Percentiles rank a stretch among this genome's conserved stretches.
Evolutionary conservation across 2,113 vertebrate species (phyloP).

Genomic region (Nymphicus hollandicus): DNA sequence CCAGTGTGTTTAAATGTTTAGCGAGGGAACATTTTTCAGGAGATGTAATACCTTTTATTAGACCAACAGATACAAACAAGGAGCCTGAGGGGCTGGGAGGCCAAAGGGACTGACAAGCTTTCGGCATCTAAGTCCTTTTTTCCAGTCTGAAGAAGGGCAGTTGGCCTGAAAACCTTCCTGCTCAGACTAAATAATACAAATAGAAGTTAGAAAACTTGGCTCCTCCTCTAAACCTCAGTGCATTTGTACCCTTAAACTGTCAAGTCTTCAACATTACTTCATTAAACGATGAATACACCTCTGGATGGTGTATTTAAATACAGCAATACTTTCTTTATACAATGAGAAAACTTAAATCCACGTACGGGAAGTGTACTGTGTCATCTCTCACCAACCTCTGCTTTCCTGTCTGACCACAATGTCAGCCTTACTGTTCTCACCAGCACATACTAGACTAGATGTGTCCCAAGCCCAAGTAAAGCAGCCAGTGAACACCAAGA

Average conservation of each 20-base stretch:
- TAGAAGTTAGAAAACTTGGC: not conserved
- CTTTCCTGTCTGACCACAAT: not conserved
- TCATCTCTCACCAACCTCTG: not conserved
- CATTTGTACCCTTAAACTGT: not conserved
- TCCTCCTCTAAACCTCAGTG: not conserved
- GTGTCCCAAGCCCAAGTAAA: not conserved
- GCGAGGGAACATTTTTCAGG: conserved; percentile 30
- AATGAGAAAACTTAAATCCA: not conserved
- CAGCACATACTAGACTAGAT: not conserved
- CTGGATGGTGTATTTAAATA: not conserved
- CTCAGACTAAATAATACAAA: conserved; percentile 21
- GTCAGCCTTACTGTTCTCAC: not conserved
- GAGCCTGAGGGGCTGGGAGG: not conserved
- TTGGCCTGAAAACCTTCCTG: not conserved
- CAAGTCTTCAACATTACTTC: not conserved
- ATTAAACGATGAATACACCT: not conserved
- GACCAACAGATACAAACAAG: conserved; percentile 46
- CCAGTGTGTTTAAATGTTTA: conserved; percentile 34
- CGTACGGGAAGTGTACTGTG: not conserved
- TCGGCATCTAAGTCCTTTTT: not conserved
- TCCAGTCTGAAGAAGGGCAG: conserved; percentile 10
- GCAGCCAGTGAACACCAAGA: not conserved
- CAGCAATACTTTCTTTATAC: not conserved
- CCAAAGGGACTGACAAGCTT: conserved; percentile 3
- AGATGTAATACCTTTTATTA: conserved; percentile 55